Evolutionary conservation across 2,888 invertebrate species (phyloP).

Genomic region (Drosophila neotestacea): DNA sequence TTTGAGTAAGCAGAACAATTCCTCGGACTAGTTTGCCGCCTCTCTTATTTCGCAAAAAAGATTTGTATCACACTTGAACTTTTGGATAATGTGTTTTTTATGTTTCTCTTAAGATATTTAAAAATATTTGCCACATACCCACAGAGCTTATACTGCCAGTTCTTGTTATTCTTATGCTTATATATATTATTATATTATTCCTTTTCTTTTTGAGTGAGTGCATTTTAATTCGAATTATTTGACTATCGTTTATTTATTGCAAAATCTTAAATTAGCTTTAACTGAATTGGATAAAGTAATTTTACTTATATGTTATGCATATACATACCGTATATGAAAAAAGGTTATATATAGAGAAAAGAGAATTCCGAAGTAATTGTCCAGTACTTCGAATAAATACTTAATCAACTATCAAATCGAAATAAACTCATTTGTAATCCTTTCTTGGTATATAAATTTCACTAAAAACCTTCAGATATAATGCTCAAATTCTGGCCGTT

Average conservation of each 20-base stretch:
- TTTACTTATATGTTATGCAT: not conserved
- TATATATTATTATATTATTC: slow-evolving; percentile 1
- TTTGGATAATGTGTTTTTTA: slow-evolving; percentile 59
- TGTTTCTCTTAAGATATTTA: slow-evolving; percentile 37
- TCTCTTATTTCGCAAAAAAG: slow-evolving; percentile 25
- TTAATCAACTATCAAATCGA: not conserved
- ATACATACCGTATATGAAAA: not conserved
- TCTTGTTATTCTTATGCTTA: slow-evolving; percentile 11
- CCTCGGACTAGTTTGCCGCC: slow-evolving; percentile 9
- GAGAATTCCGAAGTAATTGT: not conserved
- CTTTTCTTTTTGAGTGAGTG: slow-evolving; percentile 20
- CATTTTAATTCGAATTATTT: slow-evolving; percentile 57
- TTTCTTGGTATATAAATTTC: not conserved
- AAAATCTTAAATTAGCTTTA: slow-evolving; percentile 19
- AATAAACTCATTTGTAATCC: not conserved
- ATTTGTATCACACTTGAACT: slow-evolving; percentile 51
- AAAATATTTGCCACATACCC: slow-evolving; percentile 48
- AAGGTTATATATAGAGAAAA: not conserved
- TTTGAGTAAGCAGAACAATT: slow-evolving; percentile 6
- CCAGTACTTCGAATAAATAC: not conserved
- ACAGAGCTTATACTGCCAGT: slow-evolving; percentile 33
- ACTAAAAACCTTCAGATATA: not conserved
- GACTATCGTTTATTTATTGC: slow-evolving; percentile 25
- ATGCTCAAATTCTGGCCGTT: slow-evolving; percentile 6
- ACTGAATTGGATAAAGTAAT: not conserved